Evolutionary conservation across 2,888 invertebrate genomes (phyloP).

Genomic region (Clivina fossor): DNA sequence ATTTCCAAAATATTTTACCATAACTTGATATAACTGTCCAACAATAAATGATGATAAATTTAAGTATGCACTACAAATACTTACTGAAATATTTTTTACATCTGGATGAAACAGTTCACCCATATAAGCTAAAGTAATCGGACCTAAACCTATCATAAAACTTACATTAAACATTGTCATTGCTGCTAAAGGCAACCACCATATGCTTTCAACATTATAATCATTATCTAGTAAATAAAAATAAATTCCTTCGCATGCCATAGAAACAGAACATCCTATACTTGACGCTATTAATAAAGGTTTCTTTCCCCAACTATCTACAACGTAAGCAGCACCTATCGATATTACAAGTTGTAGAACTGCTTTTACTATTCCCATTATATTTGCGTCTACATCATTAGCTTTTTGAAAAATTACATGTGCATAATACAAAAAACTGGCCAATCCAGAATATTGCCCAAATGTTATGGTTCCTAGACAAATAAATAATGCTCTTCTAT

Average conservation of each 20-base stretch:
- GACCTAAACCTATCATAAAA: conserved; percentile 46
- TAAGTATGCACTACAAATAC: conserved; percentile 16
- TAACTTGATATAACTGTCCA: conserved; percentile 21
- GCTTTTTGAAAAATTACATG: conserved; percentile 58
- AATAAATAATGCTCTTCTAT: conserved; percentile 62
- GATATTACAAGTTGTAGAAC: conserved; percentile 61
- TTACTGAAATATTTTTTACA: conserved; percentile 29
- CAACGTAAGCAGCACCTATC: conserved; percentile 59
- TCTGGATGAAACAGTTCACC: conserved; percentile 47
- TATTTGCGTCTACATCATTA: conserved; percentile 43
- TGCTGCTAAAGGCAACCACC: conserved; percentile 20
- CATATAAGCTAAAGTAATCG: conserved; percentile 46
- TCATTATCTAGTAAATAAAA: conserved; percentile 47
- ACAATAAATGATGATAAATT: conserved; percentile 10
- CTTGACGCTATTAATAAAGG: conserved; percentile 58
- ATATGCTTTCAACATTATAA: conserved; percentile 13
- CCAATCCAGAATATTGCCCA: conserved; percentile 62
- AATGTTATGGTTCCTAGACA: conserved; percentile 58
- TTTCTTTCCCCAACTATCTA: conserved; percentile 60
- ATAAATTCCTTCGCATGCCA: conserved; percentile 52
- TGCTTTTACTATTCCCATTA: conserved; percentile 47
- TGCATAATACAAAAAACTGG: conserved; percentile 60
- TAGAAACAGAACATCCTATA: conserved; percentile 50
- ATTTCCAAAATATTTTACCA: conserved; percentile 23
- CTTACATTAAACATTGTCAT: conserved; percentile 26